Conservation (phyloP, 2,888 invertebrate species). For the Diplolepis rosae region DNA sequence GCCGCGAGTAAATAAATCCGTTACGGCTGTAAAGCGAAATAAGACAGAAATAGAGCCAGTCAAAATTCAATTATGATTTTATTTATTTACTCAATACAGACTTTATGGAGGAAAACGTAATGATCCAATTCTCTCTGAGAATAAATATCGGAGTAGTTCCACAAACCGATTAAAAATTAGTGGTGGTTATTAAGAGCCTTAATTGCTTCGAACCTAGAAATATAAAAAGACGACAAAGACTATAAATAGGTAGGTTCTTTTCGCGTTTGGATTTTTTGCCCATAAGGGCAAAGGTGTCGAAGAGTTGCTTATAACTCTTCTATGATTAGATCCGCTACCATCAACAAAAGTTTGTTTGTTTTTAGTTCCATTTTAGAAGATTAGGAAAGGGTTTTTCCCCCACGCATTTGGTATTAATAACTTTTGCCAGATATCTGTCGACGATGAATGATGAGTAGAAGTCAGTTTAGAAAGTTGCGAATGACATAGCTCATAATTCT, state of each 20-base stretch:
- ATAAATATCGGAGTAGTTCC: neutral
- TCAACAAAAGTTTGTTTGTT: conserved; percentile 12
- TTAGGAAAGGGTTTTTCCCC: conserved; percentile 3
- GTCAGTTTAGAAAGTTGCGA: neutral
- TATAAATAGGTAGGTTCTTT: neutral
- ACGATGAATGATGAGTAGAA: conserved; percentile 9
- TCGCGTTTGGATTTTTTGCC: neutral
- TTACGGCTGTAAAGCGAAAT: conserved; percentile 3
- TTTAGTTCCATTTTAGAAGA: conserved; percentile 13
- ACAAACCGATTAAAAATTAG: neutral
- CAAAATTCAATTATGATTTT: conserved; percentile 1
- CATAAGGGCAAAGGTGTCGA: neutral
- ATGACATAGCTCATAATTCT: conserved; percentile 9
- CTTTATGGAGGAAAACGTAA: no score
- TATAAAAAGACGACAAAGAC: neutral
- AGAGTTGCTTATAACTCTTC: conserved; percentile 17
- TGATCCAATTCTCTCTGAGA: no score
- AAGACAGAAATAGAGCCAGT: neutral
- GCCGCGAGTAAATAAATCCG: conserved; percentile 22
- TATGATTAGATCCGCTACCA: conserved; percentile 24
- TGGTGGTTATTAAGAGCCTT: neutral
- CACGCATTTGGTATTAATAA: conserved; percentile 23
- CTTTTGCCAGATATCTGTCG: conserved; percentile 16
- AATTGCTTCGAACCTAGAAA: neutral
- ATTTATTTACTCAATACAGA: neutral